A percentile compares a stretch with the other conserved stretches of the same genome.
Conservation (phyloP, 1,140 invertebrate genomes). For the Ostrea denselamellosa region DNA sequence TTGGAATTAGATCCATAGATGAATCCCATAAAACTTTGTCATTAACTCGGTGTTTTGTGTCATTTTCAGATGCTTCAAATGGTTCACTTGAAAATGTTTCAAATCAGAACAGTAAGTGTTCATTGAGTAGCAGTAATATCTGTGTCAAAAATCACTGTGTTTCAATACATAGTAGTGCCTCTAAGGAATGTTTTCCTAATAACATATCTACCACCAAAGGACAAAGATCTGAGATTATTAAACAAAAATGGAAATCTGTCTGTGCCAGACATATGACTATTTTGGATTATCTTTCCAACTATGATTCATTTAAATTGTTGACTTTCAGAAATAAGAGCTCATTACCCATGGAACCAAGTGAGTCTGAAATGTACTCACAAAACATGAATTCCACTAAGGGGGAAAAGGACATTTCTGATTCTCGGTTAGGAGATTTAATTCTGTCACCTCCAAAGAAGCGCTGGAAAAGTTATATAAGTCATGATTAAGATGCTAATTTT, state of each 20-base stretch:
- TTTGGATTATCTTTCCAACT: background rate
- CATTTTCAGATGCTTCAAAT: background rate
- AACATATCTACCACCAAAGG: background rate
- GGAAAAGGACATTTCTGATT: background rate
- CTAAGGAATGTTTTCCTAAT: background rate
- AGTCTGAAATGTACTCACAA: background rate
- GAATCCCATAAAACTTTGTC: background rate
- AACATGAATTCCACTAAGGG: background rate
- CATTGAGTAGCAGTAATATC: background rate
- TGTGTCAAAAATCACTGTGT: background rate
- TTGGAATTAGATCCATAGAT: slow-evolving; percentile 36
- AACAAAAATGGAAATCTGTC: background rate
- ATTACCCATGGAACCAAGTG: background rate
- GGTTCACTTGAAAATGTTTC: background rate
- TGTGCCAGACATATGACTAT: slow-evolving; percentile 7
- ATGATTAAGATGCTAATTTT: background rate
- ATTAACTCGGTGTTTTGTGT: background rate
- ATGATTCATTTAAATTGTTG: background rate
- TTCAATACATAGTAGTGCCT: background rate
- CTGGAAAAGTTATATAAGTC: background rate
- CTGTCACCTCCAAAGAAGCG: slow-evolving; percentile 7
- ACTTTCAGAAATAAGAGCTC: background rate
- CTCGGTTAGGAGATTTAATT: background rate
- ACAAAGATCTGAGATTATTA: background rate
- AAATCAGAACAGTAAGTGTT: background rate